Evolutionary conservation across 2,797 vertebrate species (phyloP).

Genomic region (Paedocypris micromegethes): DNA sequence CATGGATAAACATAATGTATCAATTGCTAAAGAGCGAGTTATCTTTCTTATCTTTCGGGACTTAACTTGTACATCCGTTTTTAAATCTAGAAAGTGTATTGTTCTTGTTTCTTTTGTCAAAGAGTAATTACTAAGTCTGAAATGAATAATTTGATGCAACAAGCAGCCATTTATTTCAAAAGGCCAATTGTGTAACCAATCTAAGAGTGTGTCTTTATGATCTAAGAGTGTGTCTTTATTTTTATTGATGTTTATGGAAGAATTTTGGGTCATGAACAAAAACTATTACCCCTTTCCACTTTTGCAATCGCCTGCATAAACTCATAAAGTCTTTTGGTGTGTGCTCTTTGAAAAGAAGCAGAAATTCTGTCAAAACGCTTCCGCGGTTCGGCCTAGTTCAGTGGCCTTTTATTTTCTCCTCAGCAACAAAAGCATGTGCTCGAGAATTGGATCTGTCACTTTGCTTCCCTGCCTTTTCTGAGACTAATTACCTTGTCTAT

Average conservation of each 20-base stretch:
- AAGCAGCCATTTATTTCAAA: constrained; percentile 2
- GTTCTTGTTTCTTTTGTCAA: neutral
- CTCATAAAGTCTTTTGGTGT: constrained; percentile 53
- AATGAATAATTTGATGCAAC: constrained; percentile 2
- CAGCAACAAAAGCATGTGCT: constrained; percentile 32
- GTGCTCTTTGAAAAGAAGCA: constrained; percentile 11
- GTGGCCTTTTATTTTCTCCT: constrained; percentile 47
- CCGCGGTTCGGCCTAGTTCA: constrained; percentile 28
- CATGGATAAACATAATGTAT: too few species aligned
- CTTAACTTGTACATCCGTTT: too few species aligned
- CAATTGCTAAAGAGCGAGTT: too few species aligned
- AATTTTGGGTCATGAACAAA: constrained; percentile 10
- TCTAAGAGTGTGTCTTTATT: constrained; percentile 2
- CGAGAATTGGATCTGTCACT: constrained; percentile 52
- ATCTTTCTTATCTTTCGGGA: too few species aligned
- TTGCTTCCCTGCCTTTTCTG: constrained; percentile 50
- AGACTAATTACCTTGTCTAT: constrained; percentile 54
- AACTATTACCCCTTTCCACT: constrained; percentile 5
- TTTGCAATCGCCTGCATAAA: constrained; percentile 29
- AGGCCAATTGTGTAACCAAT: constrained; percentile 24
- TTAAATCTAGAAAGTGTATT: neutral
- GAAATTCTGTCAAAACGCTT: constrained; percentile 44
- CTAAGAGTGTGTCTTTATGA: constrained; percentile 2
- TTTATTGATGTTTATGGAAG: constrained; percentile 4
- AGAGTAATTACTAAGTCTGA: constrained; percentile 1